Evolutionary conservation across 2,888 invertebrate genomes (phyloP).

Genomic region (Cheilosia pagana): DNA sequence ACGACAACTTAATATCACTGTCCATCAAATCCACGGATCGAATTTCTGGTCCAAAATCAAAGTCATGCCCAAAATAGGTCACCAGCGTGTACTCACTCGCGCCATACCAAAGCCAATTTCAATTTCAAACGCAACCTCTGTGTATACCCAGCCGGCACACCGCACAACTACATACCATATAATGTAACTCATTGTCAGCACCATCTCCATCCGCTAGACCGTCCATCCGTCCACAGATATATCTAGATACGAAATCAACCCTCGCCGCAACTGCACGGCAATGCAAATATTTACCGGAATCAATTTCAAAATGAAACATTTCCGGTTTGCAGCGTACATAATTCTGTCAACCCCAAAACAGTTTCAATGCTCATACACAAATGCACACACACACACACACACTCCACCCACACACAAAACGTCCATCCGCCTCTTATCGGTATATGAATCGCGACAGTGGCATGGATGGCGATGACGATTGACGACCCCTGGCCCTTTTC

Average conservation of each 20-base stretch:
- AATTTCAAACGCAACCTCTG: slow-evolving; percentile 1
- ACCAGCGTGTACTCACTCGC: background rate
- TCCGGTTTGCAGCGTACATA: slow-evolving; percentile 58
- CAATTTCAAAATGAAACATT: slow-evolving; percentile 66
- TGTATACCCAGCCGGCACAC: background rate
- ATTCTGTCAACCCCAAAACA: slow-evolving; percentile 39
- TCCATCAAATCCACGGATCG: background rate
- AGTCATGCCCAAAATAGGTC: slow-evolving; percentile 6
- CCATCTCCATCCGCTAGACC: background rate
- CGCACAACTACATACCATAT: background rate
- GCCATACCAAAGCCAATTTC: background rate
- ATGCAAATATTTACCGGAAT: slow-evolving; percentile 60
- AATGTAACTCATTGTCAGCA: slow-evolving; percentile 14
- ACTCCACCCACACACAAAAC: slow-evolving; percentile 2
- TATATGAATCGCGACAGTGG: background rate
- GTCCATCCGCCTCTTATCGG: slow-evolving; percentile 4
- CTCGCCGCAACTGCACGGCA: slow-evolving; percentile 29
- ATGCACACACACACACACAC: background rate
- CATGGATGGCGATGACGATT: slow-evolving; percentile 7
- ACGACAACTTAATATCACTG: background rate
- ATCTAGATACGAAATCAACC: slow-evolving; percentile 5
- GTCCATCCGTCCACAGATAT: slow-evolving; percentile 13
- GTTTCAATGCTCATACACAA: slow-evolving; percentile 4
- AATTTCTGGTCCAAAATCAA: slow-evolving; percentile 1
- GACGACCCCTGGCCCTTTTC: background rate